Base-by-base conservation (phyloP, 2,888 invertebrate species). In the Eurytoma adleriae region DNA sequence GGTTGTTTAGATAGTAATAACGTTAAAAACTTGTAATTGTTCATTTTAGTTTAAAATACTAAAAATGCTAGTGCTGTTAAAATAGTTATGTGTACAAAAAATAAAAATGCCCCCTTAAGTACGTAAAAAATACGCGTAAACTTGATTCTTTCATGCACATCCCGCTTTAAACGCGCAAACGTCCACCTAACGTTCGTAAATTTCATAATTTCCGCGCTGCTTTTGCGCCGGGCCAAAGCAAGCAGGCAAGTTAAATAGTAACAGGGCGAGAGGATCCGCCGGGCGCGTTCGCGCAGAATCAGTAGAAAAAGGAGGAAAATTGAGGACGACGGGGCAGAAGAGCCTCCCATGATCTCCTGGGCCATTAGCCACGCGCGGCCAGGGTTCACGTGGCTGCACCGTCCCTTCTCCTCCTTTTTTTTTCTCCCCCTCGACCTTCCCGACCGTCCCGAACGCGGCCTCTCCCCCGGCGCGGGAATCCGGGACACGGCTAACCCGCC, bases 311-410 rank as follows among this genome's bases (percentile, higher is more conserved):
- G 77, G 54, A 71, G n/a, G 72, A 70, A 61, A 72, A 78, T 72
- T 50, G 71, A 67, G 78, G 72, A 13, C 67, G 68, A 78, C 62
- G 16, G 68, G 62, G 3, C 57, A 79, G 79, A 81, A 75, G 74
- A 80, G 75, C 80, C 80, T 61, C 74, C 79, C 78, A 27, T 67
- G 81, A 82, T 83, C 79, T 82, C 78, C 75, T 74, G 82, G 78
- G 78, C 81, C 81, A 83, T 84, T 83, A 82, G 78, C 67, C 80
- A 78, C 72, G 76, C 77, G 78, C 80, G 68, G 69, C 75, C 30
- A 30, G 27, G 59, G 50, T 54, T 81, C 84, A 84, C 83, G 84
- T 83, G 83, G 78, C 82, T 79, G 61, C 57, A 27, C 13, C 61
- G 40, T n/a, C 24, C 71, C 54, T 27, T 24, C 12, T 24, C 24